Evolutionary conservation across 1,140 invertebrate genomes (phyloP), one percentile per base, ranked within the genome.

Genomic region (Vanessa tameamea): DNA sequence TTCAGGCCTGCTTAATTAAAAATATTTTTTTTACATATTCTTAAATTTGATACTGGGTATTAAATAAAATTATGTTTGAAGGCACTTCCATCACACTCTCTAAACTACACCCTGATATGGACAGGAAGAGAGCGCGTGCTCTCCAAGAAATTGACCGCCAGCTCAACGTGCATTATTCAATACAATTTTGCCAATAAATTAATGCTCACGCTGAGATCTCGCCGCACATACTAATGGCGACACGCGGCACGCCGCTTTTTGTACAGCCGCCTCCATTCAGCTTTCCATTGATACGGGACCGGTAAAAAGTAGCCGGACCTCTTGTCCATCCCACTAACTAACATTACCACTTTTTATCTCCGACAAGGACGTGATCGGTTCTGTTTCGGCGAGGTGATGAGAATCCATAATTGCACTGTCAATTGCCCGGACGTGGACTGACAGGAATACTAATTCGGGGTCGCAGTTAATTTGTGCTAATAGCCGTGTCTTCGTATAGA

Each of bases 171-270:
- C 86, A 91, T 91, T 91, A 91, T 90, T 90, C 88, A 89, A 86
- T 87, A 86, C 83, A 82, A 82, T 86, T 88, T 87, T 84, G 82
- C 85, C 89, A 89, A 91, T 92, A 92, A 91, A 92, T 92, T 90
- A 88, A 91, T 90, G 89, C 84, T 89, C 86, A 90, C 87, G 87
- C 84, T 87, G 82, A 85, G 78, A 80, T 77, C 80, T 83, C 82
- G 84, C 83, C 80, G 79, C 84, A 90, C 90, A 92, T 92, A 92
- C 91, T 91, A 91, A 91, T 92, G 88, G 79, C 84, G 88, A 88
- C 88, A 92, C 89, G 88, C 89, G 83, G 90, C 85, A 79, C 75
- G 71, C 73, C 80, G 75, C 83, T 91, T 92, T 90, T 90, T 91
- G 79, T 65, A 11, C 61, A 20, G 13, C 67, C 75, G 47, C 69